Percentiles rank a stretch among this genome's conserved stretches.
Conservation (phyloP, 2,113 vertebrate species). For the Vicugna pacos region DNA sequence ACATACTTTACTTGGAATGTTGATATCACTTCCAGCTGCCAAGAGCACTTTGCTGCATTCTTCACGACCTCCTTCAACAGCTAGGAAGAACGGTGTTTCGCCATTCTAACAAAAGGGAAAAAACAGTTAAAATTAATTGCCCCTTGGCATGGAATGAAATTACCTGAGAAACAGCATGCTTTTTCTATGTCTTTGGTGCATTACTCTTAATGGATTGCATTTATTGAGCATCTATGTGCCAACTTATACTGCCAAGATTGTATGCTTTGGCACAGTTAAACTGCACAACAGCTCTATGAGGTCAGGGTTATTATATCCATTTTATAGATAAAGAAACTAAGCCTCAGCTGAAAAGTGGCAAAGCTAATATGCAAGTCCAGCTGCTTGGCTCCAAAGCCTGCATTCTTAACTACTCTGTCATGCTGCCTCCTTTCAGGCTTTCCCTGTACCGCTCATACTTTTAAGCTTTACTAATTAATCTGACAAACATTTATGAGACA, state of each 20-base stretch:
- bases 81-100: conserved; percentile 92
- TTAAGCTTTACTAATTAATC: background rate
- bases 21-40: conserved; percentile 91
- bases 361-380: background rate
- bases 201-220: background rate
- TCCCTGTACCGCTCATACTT: background rate
- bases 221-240: background rate
- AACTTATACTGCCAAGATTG: background rate
- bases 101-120: conserved; percentile 86
- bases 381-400: background rate
- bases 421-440: background rate
- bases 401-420: background rate
- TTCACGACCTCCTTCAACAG: conserved; percentile 88
- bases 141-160: background rate
- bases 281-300: background rate
- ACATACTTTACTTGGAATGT: conserved; percentile 89
- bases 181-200: background rate
- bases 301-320: background rate
- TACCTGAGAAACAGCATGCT: background rate
- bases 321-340: conserved; percentile 12
- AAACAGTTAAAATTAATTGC: conserved; percentile 11
- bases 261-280: background rate
- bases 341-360: background rate
- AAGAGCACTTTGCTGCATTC: conserved; percentile 90
- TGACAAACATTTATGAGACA: background rate